A percentile compares a stretch with the other conserved stretches of the same genome.
phyloP scores from a whole-genome alignment of 1,140 invertebrate species.

The Scylla paramamosain region DNA sequence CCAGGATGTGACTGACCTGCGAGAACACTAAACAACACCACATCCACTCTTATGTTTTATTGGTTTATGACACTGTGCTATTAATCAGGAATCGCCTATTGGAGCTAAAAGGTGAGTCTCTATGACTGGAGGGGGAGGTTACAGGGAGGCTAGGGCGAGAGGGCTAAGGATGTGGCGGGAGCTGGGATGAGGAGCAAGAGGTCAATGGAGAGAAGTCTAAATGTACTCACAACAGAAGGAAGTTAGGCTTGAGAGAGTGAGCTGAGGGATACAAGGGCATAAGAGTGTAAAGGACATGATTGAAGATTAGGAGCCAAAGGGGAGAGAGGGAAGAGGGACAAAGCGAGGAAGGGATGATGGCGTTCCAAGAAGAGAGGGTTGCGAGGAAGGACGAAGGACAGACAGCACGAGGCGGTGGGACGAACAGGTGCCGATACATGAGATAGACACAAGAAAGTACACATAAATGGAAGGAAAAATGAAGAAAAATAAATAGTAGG shows the following conservation, averaged over 20 bases:
- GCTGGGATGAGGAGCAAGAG: not conserved
- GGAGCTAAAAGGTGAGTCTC: not conserved
- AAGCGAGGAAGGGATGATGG: not conserved
- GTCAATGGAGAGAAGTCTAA: too few relatives aligned
- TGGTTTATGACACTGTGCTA: conserved; percentile 33
- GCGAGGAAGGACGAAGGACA: not conserved
- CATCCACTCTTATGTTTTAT: not conserved
- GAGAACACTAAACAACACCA: not conserved
- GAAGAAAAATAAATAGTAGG: not conserved
- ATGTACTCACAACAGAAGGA: too few relatives aligned
- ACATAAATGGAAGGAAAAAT: not conserved
- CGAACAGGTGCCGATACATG: not conserved
- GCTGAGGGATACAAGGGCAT: not conserved
- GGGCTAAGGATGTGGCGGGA: not conserved
- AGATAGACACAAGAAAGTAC: not conserved
- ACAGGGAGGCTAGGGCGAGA: not conserved
- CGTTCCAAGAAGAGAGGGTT: not conserved
- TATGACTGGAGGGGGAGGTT: too few relatives aligned
- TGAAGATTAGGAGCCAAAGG: not conserved
- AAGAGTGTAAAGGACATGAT: not conserved
- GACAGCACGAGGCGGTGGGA: not conserved
- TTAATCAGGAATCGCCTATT: conserved; percentile 35
- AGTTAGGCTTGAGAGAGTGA: too few relatives aligned
- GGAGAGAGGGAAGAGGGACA: too few relatives aligned
- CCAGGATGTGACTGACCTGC: too few relatives aligned